Conservation (phyloP, 1,140 invertebrate species). For the Apocrypta bakeri region DNA sequence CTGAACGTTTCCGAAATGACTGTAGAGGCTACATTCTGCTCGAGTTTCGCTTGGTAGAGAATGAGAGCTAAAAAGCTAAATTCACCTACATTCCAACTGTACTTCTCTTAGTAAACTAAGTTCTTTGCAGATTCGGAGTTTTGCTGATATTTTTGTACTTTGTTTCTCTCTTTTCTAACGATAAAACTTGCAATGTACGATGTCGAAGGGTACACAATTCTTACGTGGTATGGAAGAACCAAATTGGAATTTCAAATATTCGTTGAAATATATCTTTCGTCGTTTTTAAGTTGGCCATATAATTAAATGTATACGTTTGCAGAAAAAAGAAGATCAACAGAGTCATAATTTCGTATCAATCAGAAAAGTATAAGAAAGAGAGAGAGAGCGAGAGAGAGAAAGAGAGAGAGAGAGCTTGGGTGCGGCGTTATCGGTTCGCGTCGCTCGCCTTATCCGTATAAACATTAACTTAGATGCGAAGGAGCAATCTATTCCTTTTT, state of each 20-base stretch:
- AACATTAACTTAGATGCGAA: constrained; percentile 42
- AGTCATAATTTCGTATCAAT: constrained; percentile 44
- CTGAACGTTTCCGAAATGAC: constrained; percentile 31
- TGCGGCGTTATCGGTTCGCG: constrained; percentile 22
- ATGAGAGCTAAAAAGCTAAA: constrained; percentile 32
- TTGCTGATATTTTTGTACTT: constrained; percentile 24
- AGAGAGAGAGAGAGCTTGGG: neutral
- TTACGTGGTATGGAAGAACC: neutral
- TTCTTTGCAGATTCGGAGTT: constrained; percentile 25
- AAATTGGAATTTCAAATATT: constrained; percentile 3
- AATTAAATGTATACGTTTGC: neutral
- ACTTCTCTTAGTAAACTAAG: constrained; percentile 11
- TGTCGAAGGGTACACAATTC: neutral
- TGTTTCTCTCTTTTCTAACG: neutral
- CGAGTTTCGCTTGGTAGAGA: constrained; percentile 9
- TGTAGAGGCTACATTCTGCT: constrained; percentile 28
- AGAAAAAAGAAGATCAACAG: neutral
- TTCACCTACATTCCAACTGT: constrained; percentile 31
- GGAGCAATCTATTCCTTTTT: constrained; percentile 38
- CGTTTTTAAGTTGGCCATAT: neutral
- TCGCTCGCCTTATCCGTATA: constrained; percentile 36
- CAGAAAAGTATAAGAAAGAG: neutral
- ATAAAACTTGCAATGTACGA: constrained; percentile 12
- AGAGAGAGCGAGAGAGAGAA: neutral
- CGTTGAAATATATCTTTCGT: neutral